These are phyloP conservation scores for Drosophila gunungcola DNA, from an alignment of 1,140 invertebrate species.

Conservation along the genomic window DNA sequence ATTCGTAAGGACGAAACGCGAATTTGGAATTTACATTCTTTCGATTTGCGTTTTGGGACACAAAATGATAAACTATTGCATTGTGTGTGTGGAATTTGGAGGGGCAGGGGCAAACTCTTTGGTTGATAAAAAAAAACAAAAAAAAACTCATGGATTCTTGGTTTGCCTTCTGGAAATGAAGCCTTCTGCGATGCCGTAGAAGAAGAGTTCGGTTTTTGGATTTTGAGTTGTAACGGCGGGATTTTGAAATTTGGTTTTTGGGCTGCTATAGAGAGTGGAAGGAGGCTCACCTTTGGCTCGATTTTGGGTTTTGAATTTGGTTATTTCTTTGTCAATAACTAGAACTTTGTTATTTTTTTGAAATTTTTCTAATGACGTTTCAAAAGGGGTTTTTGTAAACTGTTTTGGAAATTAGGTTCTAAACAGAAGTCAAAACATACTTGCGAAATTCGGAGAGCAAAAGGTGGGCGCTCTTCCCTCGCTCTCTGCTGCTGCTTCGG, in stretches of 20 bases:
- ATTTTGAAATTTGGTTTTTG: conserved; percentile 47
- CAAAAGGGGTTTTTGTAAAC: conserved; percentile 18
- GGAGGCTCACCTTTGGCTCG: conserved; percentile 32
- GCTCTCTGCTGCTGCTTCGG: conserved; percentile 41
- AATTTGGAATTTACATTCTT: conserved; percentile 71
- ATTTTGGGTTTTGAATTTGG: conserved; percentile 8
- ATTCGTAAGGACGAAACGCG: conserved; percentile 68
- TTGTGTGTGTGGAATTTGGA: conserved; percentile 71
- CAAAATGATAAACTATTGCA: conserved; percentile 84
- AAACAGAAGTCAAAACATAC: conserved; percentile 74
- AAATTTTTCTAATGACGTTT: conserved; percentile 4
- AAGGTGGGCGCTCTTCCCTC: conserved; percentile 61
- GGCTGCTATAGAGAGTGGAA: conserved; percentile 33
- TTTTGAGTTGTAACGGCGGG: conserved; percentile 35
- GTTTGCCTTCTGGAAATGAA: conserved; percentile 71
- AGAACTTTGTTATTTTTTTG: not conserved
- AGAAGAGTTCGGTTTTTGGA: conserved; percentile 61
- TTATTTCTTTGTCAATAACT: not conserved
- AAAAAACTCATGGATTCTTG: conserved; percentile 12
- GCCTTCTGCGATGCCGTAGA: conserved; percentile 81
- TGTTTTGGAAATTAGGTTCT: conserved; percentile 48
- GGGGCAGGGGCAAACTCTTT: conserved; percentile 42
- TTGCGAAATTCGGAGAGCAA: conserved; percentile 62
- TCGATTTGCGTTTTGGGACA: conserved; percentile 79
- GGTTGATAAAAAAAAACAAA: conserved; percentile 12